Conservation (phyloP, 2,113 vertebrate species). For the Catharus fuscescens region DNA sequence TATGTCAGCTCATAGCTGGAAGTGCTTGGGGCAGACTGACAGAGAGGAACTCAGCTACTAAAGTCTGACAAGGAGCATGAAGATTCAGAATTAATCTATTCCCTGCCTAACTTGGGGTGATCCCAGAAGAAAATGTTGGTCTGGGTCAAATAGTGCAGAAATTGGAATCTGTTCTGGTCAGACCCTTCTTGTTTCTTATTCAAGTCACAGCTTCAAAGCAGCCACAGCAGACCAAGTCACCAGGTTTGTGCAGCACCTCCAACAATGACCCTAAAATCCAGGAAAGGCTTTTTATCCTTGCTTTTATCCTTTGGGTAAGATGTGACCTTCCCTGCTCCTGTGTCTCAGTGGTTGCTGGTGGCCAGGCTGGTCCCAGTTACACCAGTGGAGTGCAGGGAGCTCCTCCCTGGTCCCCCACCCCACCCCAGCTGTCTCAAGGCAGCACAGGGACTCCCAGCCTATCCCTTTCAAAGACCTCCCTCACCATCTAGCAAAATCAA, state of each 20-base stretch:
- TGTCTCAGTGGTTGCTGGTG: neutral
- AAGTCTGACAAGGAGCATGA: fast-evolving
- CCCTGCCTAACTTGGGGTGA: neutral
- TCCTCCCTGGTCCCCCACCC: neutral
- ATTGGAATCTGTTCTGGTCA: neutral
- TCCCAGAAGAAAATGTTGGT: neutral
- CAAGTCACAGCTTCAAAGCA: neutral
- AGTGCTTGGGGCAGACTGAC: neutral
- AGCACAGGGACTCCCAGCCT: neutral
- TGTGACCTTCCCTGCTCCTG: neutral
- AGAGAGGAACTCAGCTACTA: neutral
- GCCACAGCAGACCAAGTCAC: neutral
- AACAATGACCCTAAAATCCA: neutral
- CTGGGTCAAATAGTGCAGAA: neutral
- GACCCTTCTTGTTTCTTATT: neutral
- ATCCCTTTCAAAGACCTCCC: neutral
- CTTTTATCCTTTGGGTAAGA: neutral
- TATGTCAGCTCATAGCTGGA: neutral
- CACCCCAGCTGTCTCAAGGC: neutral
- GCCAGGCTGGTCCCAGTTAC: neutral
- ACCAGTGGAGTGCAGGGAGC: fast-evolving
- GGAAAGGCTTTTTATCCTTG: neutral
- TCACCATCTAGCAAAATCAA: neutral
- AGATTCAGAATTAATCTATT: neutral
- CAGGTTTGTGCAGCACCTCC: neutral